Percentiles rank a stretch among this genome's conserved stretches.
Conservation (phyloP, 2,113 vertebrate species). For the Boulengeromyrus knoepffleri region DNA sequence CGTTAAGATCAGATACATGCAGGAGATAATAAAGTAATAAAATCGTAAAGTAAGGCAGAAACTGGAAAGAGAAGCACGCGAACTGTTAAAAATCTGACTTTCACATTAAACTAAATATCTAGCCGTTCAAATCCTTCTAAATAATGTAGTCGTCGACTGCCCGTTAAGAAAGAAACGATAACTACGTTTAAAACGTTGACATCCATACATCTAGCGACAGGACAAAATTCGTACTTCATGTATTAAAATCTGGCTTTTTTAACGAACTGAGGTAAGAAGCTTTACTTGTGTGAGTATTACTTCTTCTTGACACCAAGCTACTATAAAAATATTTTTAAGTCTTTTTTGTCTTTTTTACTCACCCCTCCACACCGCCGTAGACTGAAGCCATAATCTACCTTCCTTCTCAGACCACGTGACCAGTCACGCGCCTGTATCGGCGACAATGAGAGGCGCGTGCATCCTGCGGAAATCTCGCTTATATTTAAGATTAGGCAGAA, state of each 20-base stretch:
- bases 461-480: background rate
- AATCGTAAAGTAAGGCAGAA: background rate
- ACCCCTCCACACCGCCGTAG: constrained; percentile 59
- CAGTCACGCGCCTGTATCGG: constrained; percentile 27
- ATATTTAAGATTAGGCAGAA: background rate
- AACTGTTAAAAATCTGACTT: background rate
- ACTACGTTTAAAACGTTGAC: background rate
- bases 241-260: background rate
- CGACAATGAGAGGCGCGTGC: background rate
- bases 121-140: background rate
- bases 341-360: constrained; percentile 24
- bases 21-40: background rate
- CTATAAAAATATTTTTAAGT: background rate
- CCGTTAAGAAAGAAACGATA: background rate
- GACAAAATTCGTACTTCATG: background rate
- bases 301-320: background rate
- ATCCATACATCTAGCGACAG: background rate
- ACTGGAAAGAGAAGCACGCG: background rate
- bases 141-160: background rate
- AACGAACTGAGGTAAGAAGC: background rate
- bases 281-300: background rate
- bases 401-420: constrained; percentile 38
- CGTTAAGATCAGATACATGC: background rate
- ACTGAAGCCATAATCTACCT: constrained; percentile 42
- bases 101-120: background rate